phyloP scores from a whole-genome alignment of 2,113 vertebrate species.

The Neolamprologus brichardi region DNA sequence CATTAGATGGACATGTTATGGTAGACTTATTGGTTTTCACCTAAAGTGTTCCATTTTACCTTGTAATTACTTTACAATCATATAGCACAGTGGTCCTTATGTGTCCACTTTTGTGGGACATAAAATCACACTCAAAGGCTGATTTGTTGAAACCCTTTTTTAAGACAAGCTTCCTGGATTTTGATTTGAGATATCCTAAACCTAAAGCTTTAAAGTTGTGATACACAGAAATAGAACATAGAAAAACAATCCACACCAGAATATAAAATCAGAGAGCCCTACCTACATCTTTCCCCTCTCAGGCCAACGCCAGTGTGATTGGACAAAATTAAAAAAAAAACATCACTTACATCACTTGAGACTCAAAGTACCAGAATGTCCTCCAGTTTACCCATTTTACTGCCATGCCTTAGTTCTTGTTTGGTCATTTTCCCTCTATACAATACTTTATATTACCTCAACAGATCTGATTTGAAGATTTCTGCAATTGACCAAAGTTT shows the following conservation, averaged over 20 bases:
- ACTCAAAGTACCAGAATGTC: neutral
- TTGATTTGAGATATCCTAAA: neutral
- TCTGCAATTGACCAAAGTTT: neutral
- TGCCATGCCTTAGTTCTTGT: neutral
- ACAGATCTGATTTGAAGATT: neutral
- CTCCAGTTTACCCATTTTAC: neutral
- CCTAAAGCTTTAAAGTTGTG: neutral
- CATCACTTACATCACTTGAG: neutral
- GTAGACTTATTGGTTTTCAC: slow-evolving; percentile 68
- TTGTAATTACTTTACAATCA: slow-evolving; percentile 59
- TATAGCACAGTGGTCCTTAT: slow-evolving; percentile 49
- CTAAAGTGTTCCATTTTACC: slow-evolving; percentile 70
- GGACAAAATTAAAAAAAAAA: neutral
- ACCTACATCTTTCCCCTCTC: neutral
- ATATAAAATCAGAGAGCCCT: neutral
- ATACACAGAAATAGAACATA: neutral
- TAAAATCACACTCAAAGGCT: slow-evolving; percentile 36
- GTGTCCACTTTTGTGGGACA: slow-evolving; percentile 43
- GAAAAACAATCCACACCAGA: neutral
- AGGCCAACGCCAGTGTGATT: neutral
- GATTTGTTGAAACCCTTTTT: slow-evolving; percentile 11
- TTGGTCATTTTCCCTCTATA: neutral
- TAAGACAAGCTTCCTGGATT: neutral
- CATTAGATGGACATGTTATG: slow-evolving; percentile 61
- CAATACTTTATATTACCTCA: neutral